Evolutionary conservation across 2,797 vertebrate species (phyloP).

Genomic region (Microhierax caerulescens): DNA sequence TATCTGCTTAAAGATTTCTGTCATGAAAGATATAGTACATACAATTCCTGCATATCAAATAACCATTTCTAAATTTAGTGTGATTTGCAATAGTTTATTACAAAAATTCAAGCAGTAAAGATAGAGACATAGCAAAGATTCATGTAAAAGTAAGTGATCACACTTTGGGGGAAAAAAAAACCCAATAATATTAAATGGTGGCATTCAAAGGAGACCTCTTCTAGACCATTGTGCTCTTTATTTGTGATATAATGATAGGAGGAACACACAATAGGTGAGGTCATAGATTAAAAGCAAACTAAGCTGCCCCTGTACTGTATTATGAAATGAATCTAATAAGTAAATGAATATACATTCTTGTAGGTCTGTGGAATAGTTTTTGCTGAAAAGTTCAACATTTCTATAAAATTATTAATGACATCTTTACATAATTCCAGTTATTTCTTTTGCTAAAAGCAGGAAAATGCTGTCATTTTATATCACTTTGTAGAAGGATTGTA

Average conservation of each 20-base stretch:
- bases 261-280: rapidly evolving
- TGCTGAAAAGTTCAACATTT: background rate
- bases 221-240: background rate
- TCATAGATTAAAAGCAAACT: background rate
- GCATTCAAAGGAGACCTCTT: background rate
- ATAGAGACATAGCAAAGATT: background rate
- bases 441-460: background rate
- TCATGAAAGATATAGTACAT: background rate
- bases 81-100: background rate
- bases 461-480: background rate
- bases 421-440: background rate
- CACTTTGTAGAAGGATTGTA: background rate
- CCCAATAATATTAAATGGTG: background rate
- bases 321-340: background rate
- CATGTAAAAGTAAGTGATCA: background rate
- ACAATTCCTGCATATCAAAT: background rate
- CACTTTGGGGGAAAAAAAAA: rapidly evolving
- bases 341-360: background rate
- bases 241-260: background rate
- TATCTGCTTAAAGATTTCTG: background rate
- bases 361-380: background rate
- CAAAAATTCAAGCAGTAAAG: background rate
- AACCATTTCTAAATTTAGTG: background rate
- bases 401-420: background rate
- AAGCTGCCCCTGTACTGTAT: background rate